Conservation (phyloP, 1,140 invertebrate species). For the Acromyrmex charruanus region DNA sequence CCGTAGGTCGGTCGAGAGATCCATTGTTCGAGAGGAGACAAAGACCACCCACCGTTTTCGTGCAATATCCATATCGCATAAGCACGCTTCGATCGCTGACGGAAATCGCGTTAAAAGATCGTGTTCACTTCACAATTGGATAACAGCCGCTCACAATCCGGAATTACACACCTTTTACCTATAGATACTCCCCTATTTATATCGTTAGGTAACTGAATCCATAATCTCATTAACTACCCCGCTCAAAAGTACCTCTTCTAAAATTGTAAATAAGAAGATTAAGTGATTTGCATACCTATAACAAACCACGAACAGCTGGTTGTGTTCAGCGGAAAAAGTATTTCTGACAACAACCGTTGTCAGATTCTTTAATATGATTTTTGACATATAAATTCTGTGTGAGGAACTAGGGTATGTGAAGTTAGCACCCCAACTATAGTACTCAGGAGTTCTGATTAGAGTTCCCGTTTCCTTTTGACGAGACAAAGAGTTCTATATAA, state of each 20-base stretch:
- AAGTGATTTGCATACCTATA: not conserved
- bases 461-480: too few relatives aligned
- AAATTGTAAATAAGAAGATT: not conserved
- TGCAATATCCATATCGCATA: slow-evolving; percentile 34
- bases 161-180: not conserved
- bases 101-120: slow-evolving; percentile 26
- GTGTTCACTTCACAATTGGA: not conserved
- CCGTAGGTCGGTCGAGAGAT: slow-evolving; percentile 10
- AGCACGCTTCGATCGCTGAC: not conserved
- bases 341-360: too few relatives aligned
- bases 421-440: too few relatives aligned
- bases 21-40: slow-evolving; percentile 53
- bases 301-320: too few relatives aligned
- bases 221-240: not conserved
- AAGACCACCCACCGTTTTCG: slow-evolving; percentile 49
- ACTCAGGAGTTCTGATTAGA: too few relatives aligned
- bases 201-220: not conserved
- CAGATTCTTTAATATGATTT: too few relatives aligned
- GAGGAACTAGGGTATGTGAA: too few relatives aligned
- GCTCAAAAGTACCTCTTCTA: not conserved
- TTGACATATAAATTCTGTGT: too few relatives aligned
- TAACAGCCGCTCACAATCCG: not conserved
- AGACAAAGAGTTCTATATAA: too few relatives aligned
- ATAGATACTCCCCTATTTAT: not conserved
- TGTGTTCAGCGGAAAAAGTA: too few relatives aligned